A percentile compares a stretch with the other conserved stretches of the same genome.
These are phyloP conservation scores for Anolis apletophallus DNA, from an alignment of 2,797 vertebrate genomes.

Conservation along the genomic window DNA sequence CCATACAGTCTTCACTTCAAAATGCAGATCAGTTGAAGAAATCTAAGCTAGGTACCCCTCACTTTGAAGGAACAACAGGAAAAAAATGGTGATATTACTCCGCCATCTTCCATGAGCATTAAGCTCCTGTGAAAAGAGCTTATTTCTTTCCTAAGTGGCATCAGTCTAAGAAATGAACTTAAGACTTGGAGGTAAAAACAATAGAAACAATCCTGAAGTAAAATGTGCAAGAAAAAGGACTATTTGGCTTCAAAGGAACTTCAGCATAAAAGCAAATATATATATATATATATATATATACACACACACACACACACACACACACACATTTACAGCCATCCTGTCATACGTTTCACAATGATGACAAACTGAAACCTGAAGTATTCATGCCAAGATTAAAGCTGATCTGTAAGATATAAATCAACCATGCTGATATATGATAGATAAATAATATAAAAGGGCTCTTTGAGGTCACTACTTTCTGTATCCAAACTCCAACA, in stretches of 20 bases:
- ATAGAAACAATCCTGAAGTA: neutral
- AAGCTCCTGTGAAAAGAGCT: slow-evolving; percentile 11
- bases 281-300: too few relatives aligned
- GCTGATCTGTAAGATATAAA: slow-evolving; percentile 19
- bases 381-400: slow-evolving; percentile 34
- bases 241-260: slow-evolving; percentile 20
- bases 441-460: too few relatives aligned
- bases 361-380: slow-evolving; percentile 32
- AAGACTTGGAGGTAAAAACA: neutral
- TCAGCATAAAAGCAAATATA: slow-evolving; percentile 19
- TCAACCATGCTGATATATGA: neutral
- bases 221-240: neutral
- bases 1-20: neutral
- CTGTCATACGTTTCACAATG: neutral
- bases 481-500: slow-evolving; percentile 12
- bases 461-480: neutral
- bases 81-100: slow-evolving; percentile 23
- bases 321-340: neutral
- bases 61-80: neutral
- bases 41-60: neutral
- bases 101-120: slow-evolving; percentile 13
- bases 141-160: slow-evolving; percentile 20
- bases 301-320: too few relatives aligned
- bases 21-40: slow-evolving; percentile 13
- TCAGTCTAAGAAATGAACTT: slow-evolving; percentile 1